Base-by-base conservation (phyloP, 2,888 invertebrate genomes). In the Trachelus tabidus region DNA sequence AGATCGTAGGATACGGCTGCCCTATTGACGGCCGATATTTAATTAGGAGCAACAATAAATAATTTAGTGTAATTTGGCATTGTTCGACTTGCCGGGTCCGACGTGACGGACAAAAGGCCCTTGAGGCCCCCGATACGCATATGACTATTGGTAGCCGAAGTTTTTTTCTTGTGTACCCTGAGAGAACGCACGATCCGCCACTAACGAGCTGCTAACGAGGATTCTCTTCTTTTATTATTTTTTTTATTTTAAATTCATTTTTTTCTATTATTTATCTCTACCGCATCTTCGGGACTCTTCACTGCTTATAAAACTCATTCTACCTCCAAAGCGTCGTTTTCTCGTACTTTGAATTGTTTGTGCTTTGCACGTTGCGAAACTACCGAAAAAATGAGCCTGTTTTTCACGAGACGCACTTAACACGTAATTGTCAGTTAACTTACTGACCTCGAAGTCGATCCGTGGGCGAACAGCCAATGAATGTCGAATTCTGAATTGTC, bases 11-110 rank as follows among this genome's bases (percentile, higher is more conserved):
- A 69, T 69, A 69, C 56, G 56, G 82, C 81, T 83, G 82, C 83
- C 83, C 86, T 85, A 84, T 82, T 81, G 85, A 83, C 84, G 85
- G 82, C 85, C 86, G 85, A 86, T 85, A 85, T 85, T 86, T 84
- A 85, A 86, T 83, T 81, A 80, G 79, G 81, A 79, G 81, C 81
- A 80, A 78, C 84, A 83, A 86, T 84, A 86, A 86, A 86, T 86
- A 84, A 85, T 79, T 80, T 85, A 84, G 81, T 84, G 84, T 86
- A 86, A 86, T 86, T 86, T 85, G 82, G 85, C 85, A 86, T 85
- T 82, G 85, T 85, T 85, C 81, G 83, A 81, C 82, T 79, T 77
- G 78, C 79, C 76, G 79, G 56, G 23, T 68, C 40, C 56, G 56
- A 34, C 68, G 23, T 56, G 56, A 34, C 77, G 37, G 34, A 40